Conservation (phyloP, 1,140 invertebrate species). For the Diabrotica virgifera region DNA sequence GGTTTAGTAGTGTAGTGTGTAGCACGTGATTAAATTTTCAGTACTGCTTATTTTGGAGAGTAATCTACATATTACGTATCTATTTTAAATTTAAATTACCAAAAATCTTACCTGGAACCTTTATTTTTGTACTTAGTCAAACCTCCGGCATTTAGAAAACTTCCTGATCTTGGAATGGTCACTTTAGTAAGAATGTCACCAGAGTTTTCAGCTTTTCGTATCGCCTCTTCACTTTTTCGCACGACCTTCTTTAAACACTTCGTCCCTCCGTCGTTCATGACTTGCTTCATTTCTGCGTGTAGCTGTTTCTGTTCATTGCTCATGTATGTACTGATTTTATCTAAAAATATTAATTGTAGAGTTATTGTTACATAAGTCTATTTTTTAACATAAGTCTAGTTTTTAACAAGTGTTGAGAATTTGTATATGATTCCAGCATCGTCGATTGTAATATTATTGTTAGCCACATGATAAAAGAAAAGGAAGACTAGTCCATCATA, state of each 20-base stretch:
- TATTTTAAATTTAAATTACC: no score
- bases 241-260: conserved; percentile 53
- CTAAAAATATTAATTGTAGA: conserved; percentile 19
- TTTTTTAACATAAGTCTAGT: conserved; percentile 3
- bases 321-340: conserved; percentile 51
- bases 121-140: conserved; percentile 66
- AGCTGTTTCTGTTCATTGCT: conserved; percentile 47
- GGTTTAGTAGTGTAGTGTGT: no score
- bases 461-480: no score
- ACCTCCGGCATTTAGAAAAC: conserved; percentile 76
- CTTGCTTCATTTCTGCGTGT: conserved; percentile 46
- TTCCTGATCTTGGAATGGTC: conserved; percentile 76
- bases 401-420: not conserved
- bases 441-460: not conserved
- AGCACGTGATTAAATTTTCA: no score
- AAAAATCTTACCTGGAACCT: conserved; percentile 53
- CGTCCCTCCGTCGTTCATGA: conserved; percentile 38
- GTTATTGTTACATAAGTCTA: no score
- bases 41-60: no score
- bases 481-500: no score
- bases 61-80: no score
- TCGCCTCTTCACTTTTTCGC: conserved; percentile 45
- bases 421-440: not conserved
- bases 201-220: conserved; percentile 48
- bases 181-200: conserved; percentile 81